Percentiles rank a stretch among this genome's conserved stretches.
phyloP scores from a whole-genome alignment of 2,113 vertebrate genomes.

The Tachysurus vachellii region DNA sequence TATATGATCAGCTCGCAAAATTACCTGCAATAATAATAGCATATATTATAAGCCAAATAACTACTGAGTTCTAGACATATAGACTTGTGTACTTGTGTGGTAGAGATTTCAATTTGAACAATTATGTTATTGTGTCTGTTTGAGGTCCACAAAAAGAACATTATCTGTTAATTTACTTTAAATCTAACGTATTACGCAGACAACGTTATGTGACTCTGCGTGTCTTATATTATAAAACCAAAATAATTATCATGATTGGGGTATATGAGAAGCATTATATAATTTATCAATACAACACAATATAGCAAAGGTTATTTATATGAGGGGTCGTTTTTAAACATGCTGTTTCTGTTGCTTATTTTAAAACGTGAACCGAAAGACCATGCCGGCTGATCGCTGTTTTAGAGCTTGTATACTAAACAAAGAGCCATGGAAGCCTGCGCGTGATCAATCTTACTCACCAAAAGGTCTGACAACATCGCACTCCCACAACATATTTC shows the following conservation, averaged over 20 bases:
- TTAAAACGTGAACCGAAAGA: slow-evolving; percentile 67
- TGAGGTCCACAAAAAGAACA: neutral
- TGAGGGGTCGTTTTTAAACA: neutral
- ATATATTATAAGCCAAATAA: neutral
- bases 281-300: neutral
- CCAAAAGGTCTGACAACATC: slow-evolving; percentile 99
- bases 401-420: slow-evolving; percentile 99
- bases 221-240: neutral
- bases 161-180: neutral
- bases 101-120: neutral
- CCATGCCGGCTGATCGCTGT: slow-evolving; percentile 71
- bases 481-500: slow-evolving; percentile 99
- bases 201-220: neutral
- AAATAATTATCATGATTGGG: neutral
- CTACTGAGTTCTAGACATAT: neutral
- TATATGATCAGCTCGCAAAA: neutral
- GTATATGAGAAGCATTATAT: neutral
- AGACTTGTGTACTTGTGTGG: neutral
- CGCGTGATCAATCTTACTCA: slow-evolving; percentile 97
- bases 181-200: neutral
- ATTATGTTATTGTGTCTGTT: neutral
- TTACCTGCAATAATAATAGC: neutral
- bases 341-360: neutral
- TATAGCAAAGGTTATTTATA: neutral
- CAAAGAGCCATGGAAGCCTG: slow-evolving; percentile 96